Conservation (phyloP, 2,888 invertebrate species). For the Tetrapedia diversipes region DNA sequence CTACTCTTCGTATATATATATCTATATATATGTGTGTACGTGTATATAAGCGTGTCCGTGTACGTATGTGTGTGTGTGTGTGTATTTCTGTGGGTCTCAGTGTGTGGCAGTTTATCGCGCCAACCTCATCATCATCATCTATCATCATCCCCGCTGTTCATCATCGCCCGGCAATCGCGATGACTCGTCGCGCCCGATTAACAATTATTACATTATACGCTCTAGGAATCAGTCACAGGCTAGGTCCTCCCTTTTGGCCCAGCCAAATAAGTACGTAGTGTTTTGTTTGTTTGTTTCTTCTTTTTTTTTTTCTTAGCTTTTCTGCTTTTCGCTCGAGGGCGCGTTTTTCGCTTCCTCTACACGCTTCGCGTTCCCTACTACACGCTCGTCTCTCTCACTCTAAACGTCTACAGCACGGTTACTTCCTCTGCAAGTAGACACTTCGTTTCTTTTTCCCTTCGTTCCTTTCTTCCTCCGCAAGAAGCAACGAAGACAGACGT, state of each 20-base stretch:
- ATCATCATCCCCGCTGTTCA: slow-evolving; percentile 27
- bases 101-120: slow-evolving; percentile 46
- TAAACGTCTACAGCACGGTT: slow-evolving; percentile 33
- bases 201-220: slow-evolving; percentile 75
- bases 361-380: slow-evolving; percentile 56
- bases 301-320: not conserved
- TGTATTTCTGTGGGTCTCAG: too few relatives aligned
- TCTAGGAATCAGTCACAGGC: slow-evolving; percentile 81
- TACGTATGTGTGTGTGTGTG: not conserved
- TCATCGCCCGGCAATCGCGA: slow-evolving; percentile 50
- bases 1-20: too few relatives aligned
- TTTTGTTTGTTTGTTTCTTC: slow-evolving; percentile 34
- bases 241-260: slow-evolving; percentile 63
- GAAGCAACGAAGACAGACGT: slow-evolving; percentile 38
- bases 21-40: too few relatives aligned
- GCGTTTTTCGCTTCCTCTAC: slow-evolving; percentile 30
- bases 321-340: not conserved
- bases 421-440: slow-evolving; percentile 9
- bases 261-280: slow-evolving; percentile 82
- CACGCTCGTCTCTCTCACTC: not conserved
- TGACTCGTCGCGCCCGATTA: slow-evolving; percentile 62
- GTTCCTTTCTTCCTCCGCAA: slow-evolving; percentile 27
- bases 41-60: too few relatives aligned
- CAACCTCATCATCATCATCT: too few relatives aligned
- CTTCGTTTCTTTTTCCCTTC: not conserved